Evolutionary conservation across 2,113 vertebrate species (phyloP).

Genomic region (Chroicocephalus ridibundus): DNA sequence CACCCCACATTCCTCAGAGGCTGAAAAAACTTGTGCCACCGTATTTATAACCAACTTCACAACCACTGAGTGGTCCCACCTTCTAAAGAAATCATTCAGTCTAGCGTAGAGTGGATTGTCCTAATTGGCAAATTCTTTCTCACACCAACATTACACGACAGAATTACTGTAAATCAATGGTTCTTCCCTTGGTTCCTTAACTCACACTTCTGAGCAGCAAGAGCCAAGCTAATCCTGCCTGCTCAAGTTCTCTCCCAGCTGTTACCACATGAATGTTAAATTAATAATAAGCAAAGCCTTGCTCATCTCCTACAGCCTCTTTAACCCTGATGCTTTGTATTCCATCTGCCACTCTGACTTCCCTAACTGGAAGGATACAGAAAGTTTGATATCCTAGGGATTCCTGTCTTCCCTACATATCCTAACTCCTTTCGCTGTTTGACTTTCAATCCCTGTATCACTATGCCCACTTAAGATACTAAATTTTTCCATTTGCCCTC

Average conservation of each 20-base stretch:
- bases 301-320: not conserved
- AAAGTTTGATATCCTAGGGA: not conserved
- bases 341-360: not conserved
- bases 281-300: not conserved
- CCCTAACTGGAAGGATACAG: not conserved
- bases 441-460: not conserved
- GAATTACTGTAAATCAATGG: not conserved
- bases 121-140: not conserved
- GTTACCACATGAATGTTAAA: not conserved
- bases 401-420: not conserved
- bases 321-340: not conserved
- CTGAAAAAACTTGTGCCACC: not conserved
- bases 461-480: rapidly evolving
- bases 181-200: not conserved
- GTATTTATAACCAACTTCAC: not conserved
- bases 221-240: not conserved
- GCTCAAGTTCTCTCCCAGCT: not conserved
- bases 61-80: not conserved
- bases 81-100: not conserved
- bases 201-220: not conserved
- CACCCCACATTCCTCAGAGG: not conserved
- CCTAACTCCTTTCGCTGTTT: not conserved
- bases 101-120: no score
- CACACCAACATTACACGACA: not conserved
- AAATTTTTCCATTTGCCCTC: not conserved